Percentiles rank a stretch among this genome's conserved stretches.
Evolutionary conservation across 1,140 invertebrate species (phyloP).

Genomic region (Zaprionus capensis): DNA sequence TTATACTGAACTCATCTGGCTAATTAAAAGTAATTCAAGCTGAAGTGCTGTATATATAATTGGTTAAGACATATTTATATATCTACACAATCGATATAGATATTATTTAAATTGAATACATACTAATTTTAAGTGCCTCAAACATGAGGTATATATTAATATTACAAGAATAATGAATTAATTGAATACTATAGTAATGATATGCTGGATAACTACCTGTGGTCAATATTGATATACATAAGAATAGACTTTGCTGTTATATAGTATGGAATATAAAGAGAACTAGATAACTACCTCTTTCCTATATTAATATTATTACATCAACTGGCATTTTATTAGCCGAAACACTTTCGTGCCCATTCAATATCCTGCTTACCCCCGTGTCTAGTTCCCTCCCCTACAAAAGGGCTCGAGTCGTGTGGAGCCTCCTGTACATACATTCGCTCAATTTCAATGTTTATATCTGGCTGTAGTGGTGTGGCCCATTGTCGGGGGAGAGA

Average conservation of each 20-base stretch:
- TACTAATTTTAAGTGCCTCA: no score
- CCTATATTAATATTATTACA: background rate
- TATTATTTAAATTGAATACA: background rate
- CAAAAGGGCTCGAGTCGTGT: background rate
- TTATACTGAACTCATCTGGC: no score
- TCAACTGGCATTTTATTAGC: background rate
- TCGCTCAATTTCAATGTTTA: slow-evolving; percentile 57
- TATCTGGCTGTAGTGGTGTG: slow-evolving; percentile 50
- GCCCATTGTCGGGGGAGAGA: slow-evolving; percentile 32
- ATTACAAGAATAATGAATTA: no score
- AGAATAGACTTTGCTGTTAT: background rate
- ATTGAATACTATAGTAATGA: no score
- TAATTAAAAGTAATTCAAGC: no score
- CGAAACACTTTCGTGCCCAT: background rate
- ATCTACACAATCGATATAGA: background rate
- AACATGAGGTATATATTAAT: no score
- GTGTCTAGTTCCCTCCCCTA: background rate
- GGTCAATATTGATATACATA: no score
- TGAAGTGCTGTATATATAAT: no score
- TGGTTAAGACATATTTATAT: no score
- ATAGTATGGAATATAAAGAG: background rate
- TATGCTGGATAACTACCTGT: no score
- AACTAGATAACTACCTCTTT: background rate
- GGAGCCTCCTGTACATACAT: slow-evolving; percentile 23
- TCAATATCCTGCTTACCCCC: background rate